Base-by-base conservation (phyloP, 2,797 vertebrate genomes). In the Protonibea diacanthus region DNA sequence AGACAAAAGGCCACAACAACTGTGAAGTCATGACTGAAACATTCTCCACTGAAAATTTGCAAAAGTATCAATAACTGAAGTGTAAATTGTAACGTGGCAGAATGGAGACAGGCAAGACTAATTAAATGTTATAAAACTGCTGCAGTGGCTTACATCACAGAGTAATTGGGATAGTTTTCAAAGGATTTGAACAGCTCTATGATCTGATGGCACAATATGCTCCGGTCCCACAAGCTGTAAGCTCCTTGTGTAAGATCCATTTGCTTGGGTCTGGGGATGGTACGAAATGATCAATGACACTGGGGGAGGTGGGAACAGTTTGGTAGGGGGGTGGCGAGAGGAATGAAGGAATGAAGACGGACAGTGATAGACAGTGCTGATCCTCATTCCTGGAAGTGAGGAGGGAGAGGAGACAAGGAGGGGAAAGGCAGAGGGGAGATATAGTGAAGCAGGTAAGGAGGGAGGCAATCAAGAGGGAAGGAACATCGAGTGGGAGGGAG, bases 401-500 rank as follows among this genome's bases (percentile, higher is more conserved):
- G 1, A 33, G n/a, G 69, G 56, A 51, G 42, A 60, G 21, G 52
- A 57, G 48, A 65, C 44, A 70, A 55, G 52, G 66, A 59, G 29
- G 66, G 59, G 71, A 55, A 47, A 66, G 73, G 58, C 60, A 27
- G 40, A 52, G 6, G 6, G 23, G 11, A 38, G 42, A 45, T 38
- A 29, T 1, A 61, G 17, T 66, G 71, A 51, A 45, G 49, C 12
- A 49, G 45, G 47, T 53, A 55, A 55, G 33, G 65, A 76, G 51
- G 51, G 59, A 69, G 73, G 52, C 38, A 65, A 59, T 15, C 15
- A 23, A 67, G 60, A 27, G 60, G 75, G 74, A 75, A 78, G 81
- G 59, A 59, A 55, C 73, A 69, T 10, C 67, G 65, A 71, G 56
- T 76, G 48, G 8, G 80, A 86, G 83, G 88, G 89, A 89, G 91